Evolutionary conservation across 2,888 invertebrate genomes (phyloP), one percentile per base, ranked within the genome.

Genomic region (Andrena haemorrhoa): DNA sequence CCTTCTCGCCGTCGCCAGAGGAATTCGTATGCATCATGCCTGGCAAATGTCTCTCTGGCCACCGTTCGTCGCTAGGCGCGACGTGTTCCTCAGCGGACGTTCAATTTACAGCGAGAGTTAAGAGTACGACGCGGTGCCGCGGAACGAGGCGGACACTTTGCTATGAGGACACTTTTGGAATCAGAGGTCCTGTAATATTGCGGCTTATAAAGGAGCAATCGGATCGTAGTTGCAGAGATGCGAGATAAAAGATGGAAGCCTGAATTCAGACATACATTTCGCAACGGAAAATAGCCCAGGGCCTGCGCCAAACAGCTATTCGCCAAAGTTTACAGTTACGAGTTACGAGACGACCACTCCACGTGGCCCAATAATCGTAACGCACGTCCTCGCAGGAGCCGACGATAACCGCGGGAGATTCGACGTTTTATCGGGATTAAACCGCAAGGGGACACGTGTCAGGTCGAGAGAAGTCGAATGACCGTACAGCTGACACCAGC

Each of bases 1-100:
- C 53, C 8, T 26, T 29, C 8, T 16, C 12, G 26, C 33, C 23
- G 2, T 16, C 68, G 26, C 53, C 41, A 33, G 53, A 33, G 80
- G 75, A 83, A 83, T 86, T 80, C 79, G 53, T 53, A 49, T 78
- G 72, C 74, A 78, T 86, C 83, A 66, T 16, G 47, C 69, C 2
- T 23, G 63, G 47, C 82, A 86, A 83, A 20, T 76, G 74, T 76
- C 60, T 61, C 64, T 33, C 10, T 20, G 26, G 63, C 56, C 33
- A 31, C 41, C 51, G 69, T 51, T 33, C 63, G 53, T 70, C 82
- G 69, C 58, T 56, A 66, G 53, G 16, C 20, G 16, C 31, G 6
- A 31, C 51, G 53, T 47, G 63, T 51, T 78, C 31, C 49, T n/a
- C n/a, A 20, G 56, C 4, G 20, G 56, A n/a, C 35, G 68, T 64